Base-by-base conservation (phyloP, 1,140 invertebrate species). In the Penaeus chinensis region DNA sequence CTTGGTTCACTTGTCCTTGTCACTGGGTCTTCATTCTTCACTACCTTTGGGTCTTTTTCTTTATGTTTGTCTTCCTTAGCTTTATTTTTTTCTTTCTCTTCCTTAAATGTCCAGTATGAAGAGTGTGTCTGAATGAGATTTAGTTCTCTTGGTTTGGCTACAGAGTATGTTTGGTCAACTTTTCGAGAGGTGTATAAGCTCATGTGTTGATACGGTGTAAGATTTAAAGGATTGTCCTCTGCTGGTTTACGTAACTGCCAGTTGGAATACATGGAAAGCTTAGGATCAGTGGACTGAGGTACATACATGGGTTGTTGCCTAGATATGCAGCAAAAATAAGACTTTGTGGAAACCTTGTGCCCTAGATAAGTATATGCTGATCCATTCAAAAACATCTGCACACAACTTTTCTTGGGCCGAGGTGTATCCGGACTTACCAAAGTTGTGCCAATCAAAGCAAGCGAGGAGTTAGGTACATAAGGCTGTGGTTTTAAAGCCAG, bases 181-280 rank as follows among this genome's bases (percentile, higher is more conserved):
- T 62, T 78, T 3, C 89, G 78, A 0, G 91, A 92, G 62, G 91
- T 90, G 84, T 93, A 93, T 24, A 92, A 89, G 24, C 91, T 89
- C 54, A 93, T 90, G 66, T 92, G 83, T 88, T 91, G 90, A 37
- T 90, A 91, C 37, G 92, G 91, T 63, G 91, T 91, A 18, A 93
- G 89, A 20, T 91, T 91, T n/a, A 90, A 89, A 16, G 91, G 92
- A 89, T 92, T 83, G 65, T 90, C 90, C 42, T 89, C 89, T 27
- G 90, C 84, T 60, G 90, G 88, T 42, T 90, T 89, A 76, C 90
- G 54, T 60, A 94, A 92, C 93, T 97, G 95, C 98, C 98, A 99
- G 92, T 99, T 98, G 18, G 97, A 98, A 91, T 99, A 99, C 98
- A 99, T 99, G 22, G 98, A 99, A 65, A 99, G 93, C 91, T 96